Evolutionary conservation across 1,140 invertebrate genomes (phyloP).

Genomic region (Ylistrum balloti): DNA sequence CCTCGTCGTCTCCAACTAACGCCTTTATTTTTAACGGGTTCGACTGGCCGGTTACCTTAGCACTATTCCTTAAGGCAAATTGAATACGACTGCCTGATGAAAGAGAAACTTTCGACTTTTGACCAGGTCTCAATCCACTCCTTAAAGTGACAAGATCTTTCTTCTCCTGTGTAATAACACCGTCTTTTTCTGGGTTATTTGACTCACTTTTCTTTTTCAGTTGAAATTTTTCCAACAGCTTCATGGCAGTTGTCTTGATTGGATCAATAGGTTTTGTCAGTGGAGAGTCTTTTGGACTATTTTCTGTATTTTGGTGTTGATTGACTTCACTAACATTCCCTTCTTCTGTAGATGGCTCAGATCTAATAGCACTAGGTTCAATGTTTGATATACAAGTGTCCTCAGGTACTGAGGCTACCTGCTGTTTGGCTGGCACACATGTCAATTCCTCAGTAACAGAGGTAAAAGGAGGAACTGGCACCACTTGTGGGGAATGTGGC

Average conservation of each 20-base stretch:
- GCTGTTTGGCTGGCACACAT: background rate
- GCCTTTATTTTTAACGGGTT: background rate
- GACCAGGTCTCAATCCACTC: background rate
- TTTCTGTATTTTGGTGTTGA: background rate
- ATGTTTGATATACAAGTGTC: background rate
- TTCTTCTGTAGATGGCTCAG: conserved; percentile 20
- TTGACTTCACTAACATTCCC: conserved; percentile 29
- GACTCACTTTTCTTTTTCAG: conserved; percentile 46
- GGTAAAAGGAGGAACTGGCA: conserved; percentile 45
- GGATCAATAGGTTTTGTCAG: conserved; percentile 23
- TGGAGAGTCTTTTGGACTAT: background rate
- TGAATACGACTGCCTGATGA: conserved; percentile 50
- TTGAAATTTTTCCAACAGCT: conserved; percentile 58
- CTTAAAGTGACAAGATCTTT: background rate
- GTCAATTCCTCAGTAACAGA: background rate
- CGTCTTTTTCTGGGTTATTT: conserved; percentile 28
- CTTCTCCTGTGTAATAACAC: conserved; percentile 44
- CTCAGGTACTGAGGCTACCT: background rate
- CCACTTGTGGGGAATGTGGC: background rate
- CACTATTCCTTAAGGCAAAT: conserved; percentile 42
- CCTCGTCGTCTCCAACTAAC: background rate
- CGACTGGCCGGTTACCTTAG: conserved; percentile 1
- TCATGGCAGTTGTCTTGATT: conserved; percentile 57
- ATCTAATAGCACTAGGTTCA: background rate
- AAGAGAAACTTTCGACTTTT: background rate